A percentile compares a stretch with the other conserved stretches of the same genome.
These are phyloP conservation scores for Conchocele bisecta DNA, from an alignment of 2,888 invertebrate species.

Conservation along the genomic window DNA sequence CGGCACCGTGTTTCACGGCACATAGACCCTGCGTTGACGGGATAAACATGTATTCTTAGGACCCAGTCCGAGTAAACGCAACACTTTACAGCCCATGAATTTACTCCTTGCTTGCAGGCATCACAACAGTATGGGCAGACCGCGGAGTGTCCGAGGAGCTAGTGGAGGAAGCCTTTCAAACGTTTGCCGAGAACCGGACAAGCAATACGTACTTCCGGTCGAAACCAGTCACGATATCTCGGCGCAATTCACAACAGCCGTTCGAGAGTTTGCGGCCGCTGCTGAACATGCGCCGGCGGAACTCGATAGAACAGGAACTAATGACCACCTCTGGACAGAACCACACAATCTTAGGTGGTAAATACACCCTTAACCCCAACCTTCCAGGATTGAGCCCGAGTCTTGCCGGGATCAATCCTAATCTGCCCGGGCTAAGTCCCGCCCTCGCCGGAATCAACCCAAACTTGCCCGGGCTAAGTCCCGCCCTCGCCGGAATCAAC, in stretches of 20 bases:
- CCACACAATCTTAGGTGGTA: slow-evolving; percentile 35
- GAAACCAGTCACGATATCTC: slow-evolving; percentile 54
- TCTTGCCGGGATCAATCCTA: slow-evolving; percentile 25
- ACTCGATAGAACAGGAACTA: slow-evolving; percentile 47
- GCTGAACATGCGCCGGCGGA: slow-evolving; percentile 51
- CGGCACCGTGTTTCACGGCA: too few relatives aligned
- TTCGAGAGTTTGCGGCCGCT: slow-evolving; percentile 55
- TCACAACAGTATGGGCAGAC: slow-evolving; percentile 63
- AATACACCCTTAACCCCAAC: too few relatives aligned
- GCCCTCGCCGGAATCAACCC: slow-evolving; percentile 5
- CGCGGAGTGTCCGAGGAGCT: slow-evolving; percentile 65
- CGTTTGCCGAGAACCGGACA: slow-evolving; percentile 59
- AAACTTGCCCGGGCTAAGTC: neutral
- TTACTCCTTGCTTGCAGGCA: too few relatives aligned
- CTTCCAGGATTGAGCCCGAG: neutral
- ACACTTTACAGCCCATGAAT: too few relatives aligned
- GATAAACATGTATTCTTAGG: too few relatives aligned
- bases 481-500: neutral
- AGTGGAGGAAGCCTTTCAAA: slow-evolving; percentile 61
- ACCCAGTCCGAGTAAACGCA: too few relatives aligned
- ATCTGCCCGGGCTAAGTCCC: slow-evolving; percentile 42
- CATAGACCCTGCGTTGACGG: too few relatives aligned
- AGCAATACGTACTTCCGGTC: slow-evolving; percentile 57
- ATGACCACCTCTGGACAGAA: too few relatives aligned
- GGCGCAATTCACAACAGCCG: slow-evolving; percentile 55